These are phyloP conservation scores for Gymnoscopelus microlampas DNA, from an alignment of 2,797 vertebrate genomes.

Conservation along the genomic window DNA sequence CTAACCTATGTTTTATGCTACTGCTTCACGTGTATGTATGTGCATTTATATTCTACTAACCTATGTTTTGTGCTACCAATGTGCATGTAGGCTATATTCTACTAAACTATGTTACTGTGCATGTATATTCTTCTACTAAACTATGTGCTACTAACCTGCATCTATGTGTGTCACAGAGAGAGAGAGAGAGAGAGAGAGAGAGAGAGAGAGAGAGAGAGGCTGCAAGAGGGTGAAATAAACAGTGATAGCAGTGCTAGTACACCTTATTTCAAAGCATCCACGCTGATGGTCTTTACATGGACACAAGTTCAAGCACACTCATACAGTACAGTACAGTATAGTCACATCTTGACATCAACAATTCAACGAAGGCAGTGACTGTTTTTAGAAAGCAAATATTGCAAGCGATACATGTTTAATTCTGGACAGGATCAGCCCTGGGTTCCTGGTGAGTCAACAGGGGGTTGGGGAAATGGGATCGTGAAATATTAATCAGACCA, in stretches of 20 bases:
- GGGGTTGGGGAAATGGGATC: slow-evolving; percentile 77
- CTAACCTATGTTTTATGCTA: no score
- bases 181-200: slow-evolving; percentile 24
- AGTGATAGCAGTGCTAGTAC: background rate
- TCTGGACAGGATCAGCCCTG: slow-evolving; percentile 77
- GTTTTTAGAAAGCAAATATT: slow-evolving; percentile 80
- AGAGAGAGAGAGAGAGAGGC: background rate
- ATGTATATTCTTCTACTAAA: slow-evolving; percentile 45
- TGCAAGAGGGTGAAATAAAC: background rate
- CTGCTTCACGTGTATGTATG: no score
- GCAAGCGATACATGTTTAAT: slow-evolving; percentile 81
- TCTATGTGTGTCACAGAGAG: background rate
- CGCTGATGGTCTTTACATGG: slow-evolving; percentile 30
- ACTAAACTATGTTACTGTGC: no score
- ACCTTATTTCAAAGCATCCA: slow-evolving; percentile 43
- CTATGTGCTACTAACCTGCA: slow-evolving; percentile 58
- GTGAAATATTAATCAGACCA: slow-evolving; percentile 85
- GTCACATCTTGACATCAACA: slow-evolving; percentile 44
- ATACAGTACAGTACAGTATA: background rate
- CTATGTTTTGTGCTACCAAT: no score
- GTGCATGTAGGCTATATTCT: no score
- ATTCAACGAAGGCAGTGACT: slow-evolving; percentile 45
- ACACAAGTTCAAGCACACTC: slow-evolving; percentile 37
- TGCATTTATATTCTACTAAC: no score
- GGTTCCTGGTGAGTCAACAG: slow-evolving; percentile 77